These are phyloP conservation scores for Phylloscopus trochiloides DNA, from an alignment of 2,113 vertebrate species.

Conservation along the genomic window DNA sequence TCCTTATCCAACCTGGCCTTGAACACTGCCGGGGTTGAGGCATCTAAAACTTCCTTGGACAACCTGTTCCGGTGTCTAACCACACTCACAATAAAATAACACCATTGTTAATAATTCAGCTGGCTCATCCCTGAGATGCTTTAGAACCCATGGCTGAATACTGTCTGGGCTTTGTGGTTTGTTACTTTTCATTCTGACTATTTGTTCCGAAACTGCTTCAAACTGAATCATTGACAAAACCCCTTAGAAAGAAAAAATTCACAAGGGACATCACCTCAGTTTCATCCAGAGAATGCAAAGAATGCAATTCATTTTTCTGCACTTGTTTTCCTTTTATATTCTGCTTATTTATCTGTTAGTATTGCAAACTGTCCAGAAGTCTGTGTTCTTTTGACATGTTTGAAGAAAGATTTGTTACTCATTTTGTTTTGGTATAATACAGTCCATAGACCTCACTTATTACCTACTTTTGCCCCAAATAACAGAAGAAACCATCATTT, in stretches of 20 bases:
- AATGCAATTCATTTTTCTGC: not conserved
- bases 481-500: not conserved
- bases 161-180: not conserved
- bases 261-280: accelerated
- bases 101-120: not conserved
- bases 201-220: not conserved
- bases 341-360: not conserved
- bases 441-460: not conserved
- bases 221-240: not conserved
- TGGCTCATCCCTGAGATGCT: not conserved
- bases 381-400: not conserved
- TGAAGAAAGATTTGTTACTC: not conserved
- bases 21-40: no score
- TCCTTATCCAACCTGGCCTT: no score
- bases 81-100: not conserved
- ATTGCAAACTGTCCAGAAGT: not conserved
- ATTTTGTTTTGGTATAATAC: not conserved
- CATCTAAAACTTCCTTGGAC: no score
- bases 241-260: not conserved
- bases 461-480: not conserved
- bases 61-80: no score
- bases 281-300: not conserved
- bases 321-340: not conserved
- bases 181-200: not conserved
- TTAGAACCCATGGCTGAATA: not conserved